phyloP scores from a whole-genome alignment of 2,888 invertebrate species.

The Adela reaumurella region DNA sequence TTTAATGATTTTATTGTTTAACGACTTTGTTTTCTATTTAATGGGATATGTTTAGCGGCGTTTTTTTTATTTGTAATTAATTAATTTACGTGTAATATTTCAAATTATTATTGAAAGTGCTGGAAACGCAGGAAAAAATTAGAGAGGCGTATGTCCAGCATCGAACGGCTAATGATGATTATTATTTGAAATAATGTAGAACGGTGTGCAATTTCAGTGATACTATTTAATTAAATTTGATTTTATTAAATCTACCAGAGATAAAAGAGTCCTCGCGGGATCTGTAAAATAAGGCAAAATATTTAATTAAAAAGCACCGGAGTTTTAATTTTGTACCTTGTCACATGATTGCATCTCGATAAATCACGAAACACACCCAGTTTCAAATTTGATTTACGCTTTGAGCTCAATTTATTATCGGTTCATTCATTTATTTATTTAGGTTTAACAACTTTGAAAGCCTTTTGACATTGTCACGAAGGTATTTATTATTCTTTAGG shows the following conservation, averaged over 20 bases:
- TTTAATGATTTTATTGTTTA: background rate
- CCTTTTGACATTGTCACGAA: background rate
- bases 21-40: background rate
- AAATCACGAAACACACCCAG: background rate
- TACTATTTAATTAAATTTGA: too few species aligned
- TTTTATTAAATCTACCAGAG: too few species aligned
- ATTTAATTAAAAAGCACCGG: background rate
- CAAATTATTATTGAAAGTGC: too few species aligned
- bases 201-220: too few species aligned
- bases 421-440: background rate
- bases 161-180: too few species aligned
- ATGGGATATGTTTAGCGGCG: too few species aligned
- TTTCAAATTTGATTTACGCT: background rate
- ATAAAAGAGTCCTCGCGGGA: too few species aligned
- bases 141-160: too few species aligned
- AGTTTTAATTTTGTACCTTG: background rate
- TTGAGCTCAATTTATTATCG: background rate
- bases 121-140: too few species aligned
- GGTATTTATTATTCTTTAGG: background rate
- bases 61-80: too few species aligned
- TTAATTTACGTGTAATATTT: too few species aligned
- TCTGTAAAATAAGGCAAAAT: background rate
- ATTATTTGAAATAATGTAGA: too few species aligned
- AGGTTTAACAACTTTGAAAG: background rate
- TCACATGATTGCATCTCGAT: background rate